Percentiles rank a stretch among this genome's conserved stretches.
Conservation (phyloP, 30 jellyfish, hydroid and myxozoan genomes). For the Sanderia malayensis region DNA sequence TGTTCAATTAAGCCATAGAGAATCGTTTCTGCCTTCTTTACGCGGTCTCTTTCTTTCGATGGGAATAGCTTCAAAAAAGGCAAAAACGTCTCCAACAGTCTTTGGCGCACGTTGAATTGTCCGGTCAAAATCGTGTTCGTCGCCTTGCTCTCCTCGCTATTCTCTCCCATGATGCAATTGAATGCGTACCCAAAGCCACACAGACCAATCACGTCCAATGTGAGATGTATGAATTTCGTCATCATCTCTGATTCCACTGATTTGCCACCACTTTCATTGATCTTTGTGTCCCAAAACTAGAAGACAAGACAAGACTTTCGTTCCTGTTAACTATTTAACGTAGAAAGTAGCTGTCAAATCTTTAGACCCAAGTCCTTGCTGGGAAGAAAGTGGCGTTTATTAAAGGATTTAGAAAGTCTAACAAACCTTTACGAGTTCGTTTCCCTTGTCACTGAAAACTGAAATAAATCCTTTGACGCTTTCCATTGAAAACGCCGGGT, state of each 20-base stretch:
- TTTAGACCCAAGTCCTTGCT: no score
- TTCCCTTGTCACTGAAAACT: conserved; percentile 29
- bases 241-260: conserved; percentile 35
- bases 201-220: conserved; percentile 47
- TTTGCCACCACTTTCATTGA: conserved; percentile 10
- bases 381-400: background rate
- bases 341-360: no score
- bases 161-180: conserved; percentile 8
- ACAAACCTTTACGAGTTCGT: conserved; percentile 32
- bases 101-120: conserved; percentile 20
- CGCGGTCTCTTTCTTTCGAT: conserved; percentile 37
- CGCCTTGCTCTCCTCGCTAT: conserved; percentile 31
- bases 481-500: conserved; percentile 34
- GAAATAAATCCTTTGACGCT: conserved; percentile 43
- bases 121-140: conserved; percentile 26
- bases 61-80: conserved; percentile 37
- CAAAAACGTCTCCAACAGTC: conserved; percentile 10
- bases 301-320: no score
- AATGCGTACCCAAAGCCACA: conserved; percentile 58
- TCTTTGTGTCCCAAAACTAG: conserved; percentile 26
- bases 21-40: conserved; percentile 23
- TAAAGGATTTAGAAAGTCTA: background rate
- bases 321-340: no score
- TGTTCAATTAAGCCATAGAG: conserved; percentile 18
- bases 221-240: conserved; percentile 27